Evolutionary conservation across 2,113 vertebrate species (phyloP).

Genomic region (Macquaria ambigua): DNA sequence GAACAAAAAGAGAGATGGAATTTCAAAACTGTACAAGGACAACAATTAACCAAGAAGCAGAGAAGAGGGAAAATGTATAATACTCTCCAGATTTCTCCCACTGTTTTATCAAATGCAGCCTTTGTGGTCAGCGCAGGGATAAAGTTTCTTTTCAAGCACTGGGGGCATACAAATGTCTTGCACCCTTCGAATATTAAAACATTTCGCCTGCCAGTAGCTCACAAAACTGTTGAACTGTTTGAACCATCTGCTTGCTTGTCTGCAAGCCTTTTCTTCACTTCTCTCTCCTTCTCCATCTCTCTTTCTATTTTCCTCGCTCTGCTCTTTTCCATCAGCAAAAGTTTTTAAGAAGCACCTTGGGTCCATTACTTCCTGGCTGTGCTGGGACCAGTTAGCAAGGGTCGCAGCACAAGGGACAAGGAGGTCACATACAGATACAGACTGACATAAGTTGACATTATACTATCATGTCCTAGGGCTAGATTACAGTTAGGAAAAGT

Average conservation of each 20-base stretch:
- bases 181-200: constrained; percentile 71
- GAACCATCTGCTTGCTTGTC: constrained; percentile 67
- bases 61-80: constrained; percentile 52
- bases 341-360: constrained; percentile 43
- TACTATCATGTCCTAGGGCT: not conserved
- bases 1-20: constrained; percentile 72
- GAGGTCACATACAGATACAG: constrained; percentile 6
- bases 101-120: constrained; percentile 70
- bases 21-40: constrained; percentile 65
- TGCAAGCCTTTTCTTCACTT: constrained; percentile 37
- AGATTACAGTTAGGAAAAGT: no score
- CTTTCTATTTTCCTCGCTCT: constrained; percentile 3
- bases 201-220: constrained; percentile 62
- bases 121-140: constrained; percentile 66
- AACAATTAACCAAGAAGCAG: constrained; percentile 66
- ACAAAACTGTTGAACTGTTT: constrained; percentile 62
- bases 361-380: constrained; percentile 47
- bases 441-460: not conserved
- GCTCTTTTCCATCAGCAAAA: constrained; percentile 54
- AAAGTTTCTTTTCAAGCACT: constrained; percentile 65
- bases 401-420: constrained; percentile 18
- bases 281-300: constrained; percentile 17
- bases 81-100: constrained; percentile 67
- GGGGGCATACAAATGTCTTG: constrained; percentile 61
- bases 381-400: constrained; percentile 38